A percentile compares a stretch with the other conserved stretches of the same genome.
Evolutionary conservation across 2,113 vertebrate genomes (phyloP).

Genomic region (Chaenocephalus aceratus): DNA sequence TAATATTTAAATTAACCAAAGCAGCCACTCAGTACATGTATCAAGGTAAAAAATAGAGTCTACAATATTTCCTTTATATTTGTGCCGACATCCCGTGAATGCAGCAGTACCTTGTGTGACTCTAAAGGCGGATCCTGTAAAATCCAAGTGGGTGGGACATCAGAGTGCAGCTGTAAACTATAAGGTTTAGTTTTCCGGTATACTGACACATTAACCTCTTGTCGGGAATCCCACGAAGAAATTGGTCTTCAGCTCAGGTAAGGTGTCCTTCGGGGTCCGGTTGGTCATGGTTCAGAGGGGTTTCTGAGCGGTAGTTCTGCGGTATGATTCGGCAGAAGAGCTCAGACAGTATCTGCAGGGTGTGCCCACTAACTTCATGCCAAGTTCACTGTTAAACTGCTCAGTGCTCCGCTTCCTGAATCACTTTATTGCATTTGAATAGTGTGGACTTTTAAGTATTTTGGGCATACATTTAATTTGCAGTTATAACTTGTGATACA

Average conservation of each 20-base stretch:
- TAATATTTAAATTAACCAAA: neutral
- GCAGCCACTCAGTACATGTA: neutral
- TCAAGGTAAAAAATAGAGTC: neutral
- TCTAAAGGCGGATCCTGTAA: slow-evolving; percentile 1
- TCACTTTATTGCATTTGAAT: neutral
- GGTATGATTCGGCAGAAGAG: neutral
- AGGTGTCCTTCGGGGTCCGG: neutral
- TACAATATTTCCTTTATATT: neutral
- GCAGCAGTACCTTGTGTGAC: slow-evolving; percentile 1
- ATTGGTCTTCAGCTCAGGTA: slow-evolving; percentile 44
- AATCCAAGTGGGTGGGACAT: slow-evolving; percentile 41
- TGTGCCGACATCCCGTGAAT: slow-evolving; percentile 12
- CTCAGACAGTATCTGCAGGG: slow-evolving; percentile 36
- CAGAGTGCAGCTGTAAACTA: neutral
- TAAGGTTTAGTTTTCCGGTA: neutral
- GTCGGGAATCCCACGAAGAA: neutral
- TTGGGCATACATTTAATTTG: neutral
- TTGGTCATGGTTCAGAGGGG: fast-evolving
- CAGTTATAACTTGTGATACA: neutral
- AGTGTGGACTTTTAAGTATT: neutral
- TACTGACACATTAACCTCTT: neutral
- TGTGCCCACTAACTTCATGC: slow-evolving; percentile 42
- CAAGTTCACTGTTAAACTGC: slow-evolving; percentile 4
- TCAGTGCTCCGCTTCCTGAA: slow-evolving; percentile 16
- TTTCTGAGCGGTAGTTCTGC: neutral